A percentile compares a stretch with the other conserved stretches of the same genome.
Evolutionary conservation across 1,140 invertebrate species (phyloP).

Genomic region (Samia ricini): DNA sequence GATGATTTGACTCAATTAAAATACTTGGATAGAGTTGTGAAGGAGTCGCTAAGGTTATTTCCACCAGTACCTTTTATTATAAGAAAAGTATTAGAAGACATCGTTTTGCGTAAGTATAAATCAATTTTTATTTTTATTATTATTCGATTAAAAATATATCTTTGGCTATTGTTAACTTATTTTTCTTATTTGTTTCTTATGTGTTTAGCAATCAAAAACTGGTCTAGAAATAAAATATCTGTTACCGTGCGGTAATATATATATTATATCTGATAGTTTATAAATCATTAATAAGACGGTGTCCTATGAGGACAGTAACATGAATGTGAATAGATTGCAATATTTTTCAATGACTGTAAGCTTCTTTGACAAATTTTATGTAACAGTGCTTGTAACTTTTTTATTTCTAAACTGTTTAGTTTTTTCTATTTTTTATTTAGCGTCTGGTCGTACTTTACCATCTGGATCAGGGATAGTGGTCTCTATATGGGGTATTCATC

Average conservation of each 20-base stretch:
- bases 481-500: slow-evolving; percentile 68
- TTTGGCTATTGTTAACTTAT: background rate
- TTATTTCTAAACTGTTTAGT: background rate
- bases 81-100: slow-evolving; percentile 54
- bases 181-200: no score
- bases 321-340: no score
- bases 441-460: slow-evolving; percentile 45
- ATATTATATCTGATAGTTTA: no score
- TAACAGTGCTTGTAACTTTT: no score
- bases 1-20: slow-evolving; percentile 76
- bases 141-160: background rate
- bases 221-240: no score
- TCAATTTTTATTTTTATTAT: slow-evolving; percentile 5
- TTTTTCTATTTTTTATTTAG: slow-evolving; percentile 17
- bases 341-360: no score
- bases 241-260: no score
- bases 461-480: slow-evolving; percentile 47
- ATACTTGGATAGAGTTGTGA: slow-evolving; percentile 85
- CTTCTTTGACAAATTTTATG: no score
- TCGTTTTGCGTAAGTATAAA: slow-evolving; percentile 52
- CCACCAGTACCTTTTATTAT: slow-evolving; percentile 79
- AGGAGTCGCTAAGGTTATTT: slow-evolving; percentile 83
- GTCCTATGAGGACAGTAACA: no score
- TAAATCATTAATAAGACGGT: no score
- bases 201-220: no score